Base-by-base conservation (phyloP, 2,888 invertebrate species). In the Lasioglossum villosulum region DNA sequence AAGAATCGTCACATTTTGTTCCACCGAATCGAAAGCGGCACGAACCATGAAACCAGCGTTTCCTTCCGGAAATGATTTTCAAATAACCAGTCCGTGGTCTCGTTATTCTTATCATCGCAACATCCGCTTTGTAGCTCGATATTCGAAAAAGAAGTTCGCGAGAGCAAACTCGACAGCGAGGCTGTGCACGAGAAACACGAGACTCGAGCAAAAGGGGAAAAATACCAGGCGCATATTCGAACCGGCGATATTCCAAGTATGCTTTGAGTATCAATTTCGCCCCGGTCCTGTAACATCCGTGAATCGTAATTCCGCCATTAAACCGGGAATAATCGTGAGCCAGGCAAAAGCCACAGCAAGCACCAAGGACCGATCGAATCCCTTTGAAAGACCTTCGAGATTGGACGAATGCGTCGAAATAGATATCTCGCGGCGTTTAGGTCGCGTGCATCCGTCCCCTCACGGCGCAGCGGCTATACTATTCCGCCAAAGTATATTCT, bases 271-370 rank as follows among this genome's bases (percentile, higher is more conserved):
- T 37, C 30, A 27, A 42, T 82, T 52, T n/a, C n/a, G 23, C 14
- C 4, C 0, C 5, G 19, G 23, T 34, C 39, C 39, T 39, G 34
- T 71, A 45, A 37, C 37, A 8, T n/a, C 12, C 70, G 8, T 27
- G 30, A n/a, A 14, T 52, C 34, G n/a, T 34, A 77, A 68, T 68
- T 5, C 30, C 10, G n/a, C 52, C 52, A 56, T 70, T 70, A 39
- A 70, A 70, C n/a, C n/a, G 39, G 56, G 70, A 70, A 70, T 37
- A 70, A 70, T 39, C n/a, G n/a, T 14, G 37, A 70, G 14, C 23
- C n/a, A 23, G n/a, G 6, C 23, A 8, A 12, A 19, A 68, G 10
- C 34, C 37, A 23, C 70, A 23, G 37, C 12, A 37, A 37, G 23
- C 16, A 10, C 2, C 63, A 23, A 23, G 68, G 34, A 37, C 34